Conservation (phyloP, 2,888 invertebrate genomes). For the Philopedon plagiatum region DNA sequence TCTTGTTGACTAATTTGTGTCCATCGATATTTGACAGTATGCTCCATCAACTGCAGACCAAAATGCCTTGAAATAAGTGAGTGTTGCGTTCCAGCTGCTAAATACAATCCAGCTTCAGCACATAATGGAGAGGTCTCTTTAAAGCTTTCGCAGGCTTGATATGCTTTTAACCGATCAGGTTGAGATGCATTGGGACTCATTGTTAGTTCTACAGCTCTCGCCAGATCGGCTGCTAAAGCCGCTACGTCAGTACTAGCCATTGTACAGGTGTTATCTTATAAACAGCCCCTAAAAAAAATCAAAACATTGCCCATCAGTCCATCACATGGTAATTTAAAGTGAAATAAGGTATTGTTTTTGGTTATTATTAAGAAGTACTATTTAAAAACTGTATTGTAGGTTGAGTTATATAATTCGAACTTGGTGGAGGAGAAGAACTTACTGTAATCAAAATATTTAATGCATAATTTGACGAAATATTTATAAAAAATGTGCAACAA, state of each 20-base stretch:
- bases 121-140: conserved; percentile 90
- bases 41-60: conserved; percentile 93
- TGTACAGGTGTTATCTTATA: conserved; percentile 22
- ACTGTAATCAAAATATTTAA: conserved; percentile 41
- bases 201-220: conserved; percentile 85
- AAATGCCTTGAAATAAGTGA: conserved; percentile 89
- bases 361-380: neutral
- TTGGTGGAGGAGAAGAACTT: conserved; percentile 15
- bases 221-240: conserved; percentile 83
- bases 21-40: conserved; percentile 94
- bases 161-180: conserved; percentile 84
- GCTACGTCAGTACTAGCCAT: conserved; percentile 76
- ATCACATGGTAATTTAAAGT: conserved; percentile 37
- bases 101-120: conserved; percentile 86
- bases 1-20: conserved; percentile 89
- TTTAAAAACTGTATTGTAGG: neutral
- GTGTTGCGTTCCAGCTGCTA: conserved; percentile 82
- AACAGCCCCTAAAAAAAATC: conserved; percentile 34
- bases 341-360: neutral
- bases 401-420: neutral
- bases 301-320: conserved; percentile 32
- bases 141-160: conserved; percentile 87
- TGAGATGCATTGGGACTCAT: conserved; percentile 85
- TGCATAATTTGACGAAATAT: conserved; percentile 55
- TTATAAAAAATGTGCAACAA: conserved; percentile 56